phyloP scores from a whole-genome alignment of 2,888 invertebrate genomes.

The Aphidius colemani region DNA sequence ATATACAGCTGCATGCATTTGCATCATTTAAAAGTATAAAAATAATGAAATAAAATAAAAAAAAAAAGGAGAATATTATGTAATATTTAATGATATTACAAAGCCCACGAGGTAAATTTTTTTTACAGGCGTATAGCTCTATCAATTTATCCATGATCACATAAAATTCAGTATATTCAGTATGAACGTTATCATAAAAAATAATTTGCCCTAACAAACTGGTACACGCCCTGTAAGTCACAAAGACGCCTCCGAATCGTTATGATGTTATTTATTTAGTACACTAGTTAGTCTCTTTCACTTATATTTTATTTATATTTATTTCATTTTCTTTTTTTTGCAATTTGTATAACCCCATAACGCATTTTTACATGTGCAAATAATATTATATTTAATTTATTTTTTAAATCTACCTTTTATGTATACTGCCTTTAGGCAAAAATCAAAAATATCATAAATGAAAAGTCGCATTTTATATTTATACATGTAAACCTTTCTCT shows the following conservation, averaged over 20 bases:
- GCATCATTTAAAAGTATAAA: too few relatives aligned
- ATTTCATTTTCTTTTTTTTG: constrained; percentile 1
- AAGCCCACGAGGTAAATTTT: background rate
- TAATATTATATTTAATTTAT: constrained; percentile 8
- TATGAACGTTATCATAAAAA: constrained; percentile 31
- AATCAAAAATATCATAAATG: constrained; percentile 21
- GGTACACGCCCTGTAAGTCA: constrained; percentile 37
- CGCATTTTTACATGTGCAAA: constrained; percentile 20
- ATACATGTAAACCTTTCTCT: constrained; percentile 25
- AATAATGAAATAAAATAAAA: too few relatives aligned
- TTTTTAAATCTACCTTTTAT: constrained; percentile 3
- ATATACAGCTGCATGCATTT: too few relatives aligned
- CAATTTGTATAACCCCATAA: constrained; percentile 20
- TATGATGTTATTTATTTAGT: constrained; percentile 40
- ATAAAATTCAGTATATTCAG: constrained; percentile 21
- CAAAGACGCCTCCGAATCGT: constrained; percentile 36
- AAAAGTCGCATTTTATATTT: constrained; percentile 10
- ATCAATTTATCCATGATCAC: constrained; percentile 32
- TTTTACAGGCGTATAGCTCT: constrained; percentile 24
- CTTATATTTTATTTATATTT: constrained; percentile 8
- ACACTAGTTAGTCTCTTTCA: constrained; percentile 36
- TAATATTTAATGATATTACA: too few relatives aligned
- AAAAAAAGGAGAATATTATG: too few relatives aligned
- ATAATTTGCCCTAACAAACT: constrained; percentile 41
- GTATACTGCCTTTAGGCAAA: constrained; percentile 3